Evolutionary conservation across 2,888 invertebrate species (phyloP).

Genomic region (Empis stercorea): DNA sequence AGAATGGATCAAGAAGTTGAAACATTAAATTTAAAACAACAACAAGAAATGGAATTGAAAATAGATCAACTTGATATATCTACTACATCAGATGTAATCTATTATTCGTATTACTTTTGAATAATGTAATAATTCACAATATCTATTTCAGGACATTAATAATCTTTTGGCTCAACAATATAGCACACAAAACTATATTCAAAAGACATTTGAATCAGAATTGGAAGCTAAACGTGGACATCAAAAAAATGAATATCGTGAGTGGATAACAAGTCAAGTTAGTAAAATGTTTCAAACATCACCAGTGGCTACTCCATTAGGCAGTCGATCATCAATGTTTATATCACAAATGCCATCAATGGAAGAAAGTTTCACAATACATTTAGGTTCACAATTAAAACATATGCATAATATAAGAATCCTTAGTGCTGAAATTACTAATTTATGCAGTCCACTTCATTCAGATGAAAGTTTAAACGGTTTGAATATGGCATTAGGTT

Average conservation of each 20-base stretch:
- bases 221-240: constrained; percentile 72
- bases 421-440: constrained; percentile 69
- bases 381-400: constrained; percentile 94
- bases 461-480: constrained; percentile 37
- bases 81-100: constrained; percentile 42
- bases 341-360: constrained; percentile 39
- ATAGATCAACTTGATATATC: constrained; percentile 63
- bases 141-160: constrained; percentile 52
- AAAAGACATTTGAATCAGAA: constrained; percentile 74
- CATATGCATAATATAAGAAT: constrained; percentile 96
- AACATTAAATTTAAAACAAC: constrained; percentile 62
- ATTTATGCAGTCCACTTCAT: constrained; percentile 53
- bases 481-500: constrained; percentile 81
- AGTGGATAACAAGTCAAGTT: constrained; percentile 59
- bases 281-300: constrained; percentile 30
- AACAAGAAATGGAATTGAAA: constrained; percentile 78
- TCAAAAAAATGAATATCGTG: constrained; percentile 73
- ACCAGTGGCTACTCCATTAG: constrained; percentile 26
- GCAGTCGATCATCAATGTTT: constrained; percentile 37
- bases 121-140: background rate
- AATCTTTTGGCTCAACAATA: constrained; percentile 68
- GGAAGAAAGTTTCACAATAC: constrained; percentile 96
- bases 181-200: constrained; percentile 69
- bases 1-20: constrained; percentile 61
- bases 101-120: background rate